phyloP scores from a whole-genome alignment of 2,888 invertebrate species.

The Drosophila pseudotalamancana region DNA sequence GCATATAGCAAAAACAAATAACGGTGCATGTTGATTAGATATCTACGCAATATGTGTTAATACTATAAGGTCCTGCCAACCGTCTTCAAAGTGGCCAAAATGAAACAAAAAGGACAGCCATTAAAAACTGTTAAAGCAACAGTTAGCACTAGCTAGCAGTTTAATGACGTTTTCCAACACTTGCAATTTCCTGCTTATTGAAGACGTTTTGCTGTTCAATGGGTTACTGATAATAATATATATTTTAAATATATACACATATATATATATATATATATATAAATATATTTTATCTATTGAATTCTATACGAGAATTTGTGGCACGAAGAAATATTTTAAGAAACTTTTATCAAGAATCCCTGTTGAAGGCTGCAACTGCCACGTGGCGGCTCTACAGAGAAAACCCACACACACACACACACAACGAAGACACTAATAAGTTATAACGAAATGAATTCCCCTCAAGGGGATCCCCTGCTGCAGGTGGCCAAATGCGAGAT shows the following conservation, averaged over 20 bases:
- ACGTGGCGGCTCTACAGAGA: neutral
- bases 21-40: too few species aligned
- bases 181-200: neutral
- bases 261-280: too few species aligned
- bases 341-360: neutral
- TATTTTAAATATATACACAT: too few species aligned
- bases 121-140: neutral
- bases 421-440: neutral
- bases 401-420: neutral
- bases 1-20: too few species aligned
- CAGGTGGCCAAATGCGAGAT: constrained; percentile 43
- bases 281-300: too few species aligned
- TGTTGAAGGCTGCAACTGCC: constrained; percentile 7
- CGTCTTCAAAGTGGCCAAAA: neutral
- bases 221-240: neutral
- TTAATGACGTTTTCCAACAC: neutral
- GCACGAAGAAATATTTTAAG: neutral
- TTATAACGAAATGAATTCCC: constrained; percentile 28
- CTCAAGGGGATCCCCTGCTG: constrained; percentile 19
- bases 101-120: neutral
- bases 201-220: neutral
- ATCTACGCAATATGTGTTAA: too few species aligned
- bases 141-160: neutral
- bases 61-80: too few species aligned
- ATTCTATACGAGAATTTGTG: too few species aligned